These are phyloP conservation scores for Teleopsis dalmanni DNA, from an alignment of 1,140 invertebrate genomes.

Conservation along the genomic window DNA sequence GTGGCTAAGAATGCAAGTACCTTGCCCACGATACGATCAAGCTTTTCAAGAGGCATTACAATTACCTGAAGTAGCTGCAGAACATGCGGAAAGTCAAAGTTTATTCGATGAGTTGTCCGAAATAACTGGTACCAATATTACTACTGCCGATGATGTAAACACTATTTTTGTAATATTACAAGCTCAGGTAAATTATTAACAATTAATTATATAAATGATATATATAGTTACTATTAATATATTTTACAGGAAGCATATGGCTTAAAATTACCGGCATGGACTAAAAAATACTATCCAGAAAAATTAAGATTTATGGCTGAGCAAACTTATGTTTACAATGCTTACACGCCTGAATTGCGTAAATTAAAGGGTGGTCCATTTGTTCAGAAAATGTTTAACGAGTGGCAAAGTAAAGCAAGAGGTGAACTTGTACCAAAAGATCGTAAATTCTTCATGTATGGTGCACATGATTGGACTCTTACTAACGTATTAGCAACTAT, in stretches of 20 bases:
- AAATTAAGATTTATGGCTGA: constrained; percentile 50
- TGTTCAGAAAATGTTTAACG: constrained; percentile 55
- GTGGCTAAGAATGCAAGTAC: constrained; percentile 50
- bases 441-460: constrained; percentile 59
- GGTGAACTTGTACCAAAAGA: constrained; percentile 45
- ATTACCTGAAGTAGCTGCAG: constrained; percentile 45
- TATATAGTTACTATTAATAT: too few relatives aligned
- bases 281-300: constrained; percentile 53
- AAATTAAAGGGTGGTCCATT: constrained; percentile 55
- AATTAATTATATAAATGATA: too few relatives aligned
- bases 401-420: constrained; percentile 50
- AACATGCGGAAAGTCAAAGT: constrained; percentile 46
- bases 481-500: constrained; percentile 60
- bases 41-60: constrained; percentile 48
- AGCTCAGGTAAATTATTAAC: constrained; percentile 55
- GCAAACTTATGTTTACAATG: constrained; percentile 53
- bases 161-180: constrained; percentile 55
- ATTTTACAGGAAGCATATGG: constrained; percentile 45
- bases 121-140: constrained; percentile 50
- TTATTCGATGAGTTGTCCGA: constrained; percentile 52
- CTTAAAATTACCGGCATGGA: constrained; percentile 57
- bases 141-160: constrained; percentile 55
- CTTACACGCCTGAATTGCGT: constrained; percentile 53
- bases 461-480: constrained; percentile 69
- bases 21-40: constrained; percentile 53